Base-by-base conservation (phyloP, 2,888 invertebrate genomes). In the Hesperia comma region DNA sequence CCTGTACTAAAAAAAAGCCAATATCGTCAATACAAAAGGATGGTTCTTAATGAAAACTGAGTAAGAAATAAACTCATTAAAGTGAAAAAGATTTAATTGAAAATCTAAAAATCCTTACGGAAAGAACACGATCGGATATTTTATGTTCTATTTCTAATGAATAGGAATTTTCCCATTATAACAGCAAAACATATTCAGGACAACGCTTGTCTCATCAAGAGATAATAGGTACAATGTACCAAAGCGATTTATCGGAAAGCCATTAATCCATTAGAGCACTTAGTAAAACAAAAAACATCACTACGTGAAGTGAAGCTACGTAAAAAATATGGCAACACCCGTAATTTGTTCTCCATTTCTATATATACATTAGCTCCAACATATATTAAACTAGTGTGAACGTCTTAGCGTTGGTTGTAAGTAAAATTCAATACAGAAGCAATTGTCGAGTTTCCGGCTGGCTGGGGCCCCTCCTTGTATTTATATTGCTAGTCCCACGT, bases 391-490 rank as follows among this genome's bases (percentile, higher is more conserved):
- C 12, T 54, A 66, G 40, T 51, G 41, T 33, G 43, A 58, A 66
- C 32, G 43, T 55, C 55, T 63, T 26, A 57, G 49, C 17, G 57
- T 51, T 49, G 49, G 40, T 14, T 46, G 32, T 49, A 64, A 64
- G 54, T 64, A 57, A 70, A 67, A 72, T 67, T 69, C 68, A 71
- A 72, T 73, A 68, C 71, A 72, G 63, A 71, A 70, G 69, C 71
- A 73, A 69, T 73, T 73, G 69, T 70, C 68, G 64, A 70, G 71
- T 69, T 74, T 74, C 74, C 74, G 76, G 72, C 68, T 69, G 68
- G 54, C 63, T 60, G 58, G 69, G 61, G 72, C 66, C 75, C 70
- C 71, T 71, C 70, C 72, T 69, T 63, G 54, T 64, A 70, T 69
- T 26, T 63, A 68, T 67, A 63, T 49, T 37, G 55, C 69, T 66